Evolutionary conservation across 1,140 invertebrate species (phyloP), one percentile per base, ranked within the genome.

Genomic region (Drosophila kurseongensis): DNA sequence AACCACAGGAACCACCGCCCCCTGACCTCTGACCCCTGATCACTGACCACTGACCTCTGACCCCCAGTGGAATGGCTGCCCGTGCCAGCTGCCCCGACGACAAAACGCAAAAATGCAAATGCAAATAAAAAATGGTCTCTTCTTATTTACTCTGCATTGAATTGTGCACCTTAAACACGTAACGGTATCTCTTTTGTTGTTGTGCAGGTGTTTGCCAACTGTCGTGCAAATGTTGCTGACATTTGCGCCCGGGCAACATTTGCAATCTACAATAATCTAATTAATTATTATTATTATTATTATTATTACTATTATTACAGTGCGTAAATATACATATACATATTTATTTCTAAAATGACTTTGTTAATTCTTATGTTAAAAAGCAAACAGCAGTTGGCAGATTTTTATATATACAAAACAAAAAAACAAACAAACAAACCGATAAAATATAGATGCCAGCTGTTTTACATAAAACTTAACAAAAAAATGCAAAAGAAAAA

Each of bases 261-360:
- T 86, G 82, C 82, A 86, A 88, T 79, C 63, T 71, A 86, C 82
- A 86, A 86, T 88, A 82, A 84, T 83, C 66, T 76, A 63, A 71
- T 79, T 62, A 86, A 84, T 67, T 66, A 79, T 74, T 60, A 63
- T 52, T 50, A 68, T 78, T 59, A 61, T 55, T 68, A 55, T 60
- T 62, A 71, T 56, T 71, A 61, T 76, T 54, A 72, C 48, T 73
- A 73, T 73, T 59, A 73, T 59, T 76, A 72, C 75, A 78, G 61
- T 78, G 60, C 55, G 79, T 63, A 75, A 45, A 78, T 66, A 82
- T 36, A 76, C 65, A 68, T 48, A 80, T 78, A 82, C 65, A 78
- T 88, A 88, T 86, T 88, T 86, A 88, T 88, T 86, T 88, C 82
- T 88, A 88, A 88, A 81, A 63, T 79, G 83, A 86, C 84, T 86